Conservation (phyloP, 2,797 vertebrate genomes). For the Gila robusta region DNA sequence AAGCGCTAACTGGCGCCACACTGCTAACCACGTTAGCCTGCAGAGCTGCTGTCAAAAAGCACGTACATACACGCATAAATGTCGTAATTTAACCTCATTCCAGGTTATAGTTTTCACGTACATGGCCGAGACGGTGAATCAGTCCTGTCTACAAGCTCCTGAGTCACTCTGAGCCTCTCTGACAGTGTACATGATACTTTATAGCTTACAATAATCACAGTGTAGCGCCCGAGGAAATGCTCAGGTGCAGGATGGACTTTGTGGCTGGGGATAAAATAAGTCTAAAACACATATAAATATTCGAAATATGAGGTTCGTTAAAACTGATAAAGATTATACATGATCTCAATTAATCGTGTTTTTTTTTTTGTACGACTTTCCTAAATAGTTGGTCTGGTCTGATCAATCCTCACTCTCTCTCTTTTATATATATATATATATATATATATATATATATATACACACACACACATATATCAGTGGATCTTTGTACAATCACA, state of each 20-base stretch:
- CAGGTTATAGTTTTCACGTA: constrained; percentile 11
- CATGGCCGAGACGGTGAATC: background rate
- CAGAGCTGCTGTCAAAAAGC: constrained; percentile 28
- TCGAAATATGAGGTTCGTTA: background rate
- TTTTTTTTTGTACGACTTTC: background rate
- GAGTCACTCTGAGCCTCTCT: constrained; percentile 40
- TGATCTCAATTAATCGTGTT: background rate
- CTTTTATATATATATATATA: background rate
- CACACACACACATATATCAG: background rate
- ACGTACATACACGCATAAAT: background rate
- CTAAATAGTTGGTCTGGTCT: background rate
- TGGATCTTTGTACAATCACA: background rate
- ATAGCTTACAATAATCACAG: constrained; percentile 43
- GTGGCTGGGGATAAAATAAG: background rate
- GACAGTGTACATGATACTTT: constrained; percentile 37
- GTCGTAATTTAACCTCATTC: background rate
- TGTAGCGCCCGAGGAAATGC: background rate
- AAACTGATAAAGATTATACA: background rate
- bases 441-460: rapidly evolving
- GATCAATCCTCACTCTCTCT: too few relatives aligned
- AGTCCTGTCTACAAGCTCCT: background rate
- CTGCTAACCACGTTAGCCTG: constrained; percentile 31
- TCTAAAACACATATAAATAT: background rate
- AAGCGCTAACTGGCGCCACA: constrained; percentile 41
- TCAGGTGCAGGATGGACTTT: constrained; percentile 20